A percentile compares a stretch with the other conserved stretches of the same genome.
Conservation (phyloP, 2,113 vertebrate species). For the Shinisaurus crocodilurus region DNA sequence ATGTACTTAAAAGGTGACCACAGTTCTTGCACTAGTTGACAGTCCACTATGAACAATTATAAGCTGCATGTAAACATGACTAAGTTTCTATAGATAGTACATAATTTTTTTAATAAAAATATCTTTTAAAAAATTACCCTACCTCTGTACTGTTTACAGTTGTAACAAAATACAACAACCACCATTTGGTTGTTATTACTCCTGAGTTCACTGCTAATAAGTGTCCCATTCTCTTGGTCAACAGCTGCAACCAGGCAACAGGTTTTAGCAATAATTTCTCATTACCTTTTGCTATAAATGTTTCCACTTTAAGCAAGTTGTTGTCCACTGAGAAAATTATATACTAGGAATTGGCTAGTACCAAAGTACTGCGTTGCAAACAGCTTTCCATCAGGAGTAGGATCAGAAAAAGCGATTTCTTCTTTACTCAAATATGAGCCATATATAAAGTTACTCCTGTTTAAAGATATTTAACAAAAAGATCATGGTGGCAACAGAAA, state of each 20-base stretch:
- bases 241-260: constrained; percentile 53
- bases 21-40: constrained; percentile 81
- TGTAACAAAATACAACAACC: constrained; percentile 83
- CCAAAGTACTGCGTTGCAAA: constrained; percentile 96
- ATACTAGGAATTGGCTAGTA: constrained; percentile 96
- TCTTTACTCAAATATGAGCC: constrained; percentile 97
- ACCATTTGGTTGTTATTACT: constrained; percentile 79
- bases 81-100: constrained; percentile 82
- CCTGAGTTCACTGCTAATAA: constrained; percentile 83
- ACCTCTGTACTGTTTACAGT: constrained; percentile 82
- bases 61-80: constrained; percentile 88
- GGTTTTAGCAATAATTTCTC: constrained; percentile 59
- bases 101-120: constrained; percentile 83
- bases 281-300: constrained; percentile 32
- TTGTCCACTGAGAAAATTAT: constrained; percentile 95
- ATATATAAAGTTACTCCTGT: constrained; percentile 97
- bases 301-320: constrained; percentile 67
- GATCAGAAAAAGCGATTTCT: constrained; percentile 98
- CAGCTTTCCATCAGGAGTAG: constrained; percentile 96
- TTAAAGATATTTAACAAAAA: constrained; percentile 37
- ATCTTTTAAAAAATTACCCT: constrained; percentile 83
- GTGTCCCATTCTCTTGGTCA: constrained; percentile 78
- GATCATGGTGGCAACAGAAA: background rate
- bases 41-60: constrained; percentile 86
- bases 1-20: constrained; percentile 73